Base-by-base conservation (phyloP, 1,140 invertebrate species). In the Orius insidiosus region DNA sequence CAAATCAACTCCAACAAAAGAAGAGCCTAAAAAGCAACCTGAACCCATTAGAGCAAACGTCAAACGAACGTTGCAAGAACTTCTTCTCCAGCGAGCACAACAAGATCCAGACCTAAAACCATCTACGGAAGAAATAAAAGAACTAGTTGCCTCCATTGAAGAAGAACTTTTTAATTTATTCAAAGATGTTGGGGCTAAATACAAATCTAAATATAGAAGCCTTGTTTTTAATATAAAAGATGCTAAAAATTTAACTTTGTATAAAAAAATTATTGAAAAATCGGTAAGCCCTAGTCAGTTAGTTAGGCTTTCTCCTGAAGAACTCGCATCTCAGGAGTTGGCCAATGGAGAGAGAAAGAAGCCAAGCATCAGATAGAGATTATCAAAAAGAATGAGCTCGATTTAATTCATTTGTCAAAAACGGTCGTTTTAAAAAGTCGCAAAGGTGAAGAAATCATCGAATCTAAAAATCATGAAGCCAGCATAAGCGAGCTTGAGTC, bases 221-320 rank as follows among this genome's bases (percentile, higher is more conserved):
- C 67, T 97, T 0, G 74, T 89, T 55, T 94, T 94, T 52, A 95
- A 95, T 60, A 86, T 95, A 42, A 93, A 88, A 60, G 92, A 97
- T 61, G 67, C 75, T 1, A 95, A 94, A 58, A 98, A 97, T 66
- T 68, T 84, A 50, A 89, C 87, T 0, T 66, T 98, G 0, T 95
- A 88, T 64, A 68, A 85, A 33, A 86, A 93, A 63, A 55, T 54
- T 35, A 53, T 53, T 10, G 56, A 56, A 11, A 58, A 56, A 36
- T 54, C 52, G n/a, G 64, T 76, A 13, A 63, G 62, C 35, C 68
- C 75, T 3, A 53, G 61, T 39, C 56, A 65, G 16, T 56, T 79
- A 61, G 81, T 85, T 3, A 66, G 79, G 38, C 74, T 97, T 63
- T 81, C 85, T n/a, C 75, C 87, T 0, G 88, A 95, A 51, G 86